Evolutionary conservation across 1,140 invertebrate genomes (phyloP), one percentile per base, ranked within the genome.

Genomic region (Pogonus chalceus): DNA sequence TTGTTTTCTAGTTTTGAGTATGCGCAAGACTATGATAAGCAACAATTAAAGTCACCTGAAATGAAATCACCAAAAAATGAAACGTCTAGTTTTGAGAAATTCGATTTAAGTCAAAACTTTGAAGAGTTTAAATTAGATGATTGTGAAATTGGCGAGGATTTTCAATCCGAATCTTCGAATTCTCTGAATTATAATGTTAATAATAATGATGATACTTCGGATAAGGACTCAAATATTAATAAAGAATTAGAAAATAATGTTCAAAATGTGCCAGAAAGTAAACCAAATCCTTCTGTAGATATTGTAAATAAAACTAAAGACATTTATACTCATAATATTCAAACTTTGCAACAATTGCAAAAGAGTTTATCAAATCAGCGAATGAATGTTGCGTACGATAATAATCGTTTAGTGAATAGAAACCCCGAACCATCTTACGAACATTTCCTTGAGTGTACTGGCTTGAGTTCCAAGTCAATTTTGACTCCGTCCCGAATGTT

Each of bases 101-200:
- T 82, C 58, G 81, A 84, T 60, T 75, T 84, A 52, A 79, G 80
- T 51, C 82, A 87, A 63, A 86, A 86, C 68, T 88, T 88, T 60
- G 85, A 88, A 61, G 85, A 88, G 60, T 88, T 87, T 62, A 85
- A 85, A 65, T 72, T 88, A 55, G 85, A 87, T 58, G 84, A 87
- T 50, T 79, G 81, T 60, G 83, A 87, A 64, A 75, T 87, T 18
- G 82, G 66, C 52, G 67, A 69, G 53, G 49, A 51, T 10, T 51
- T 31, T 35, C 49, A 26, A 43, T 43, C 37, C 3, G 37, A 43
- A 9, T 7, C 9, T 12, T 43, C 37, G 3, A 43, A 43, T 43
- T 14, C 26, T 4, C 14, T 31, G 14, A 31, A 31, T 31, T 66
- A 66, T 35, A 60, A 58, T 49, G 65, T 65, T 35, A 23, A 58